Evolutionary conservation across 2,888 invertebrate genomes (phyloP), one percentile per base, ranked within the genome.

Genomic region (Ethmia dodecea): DNA sequence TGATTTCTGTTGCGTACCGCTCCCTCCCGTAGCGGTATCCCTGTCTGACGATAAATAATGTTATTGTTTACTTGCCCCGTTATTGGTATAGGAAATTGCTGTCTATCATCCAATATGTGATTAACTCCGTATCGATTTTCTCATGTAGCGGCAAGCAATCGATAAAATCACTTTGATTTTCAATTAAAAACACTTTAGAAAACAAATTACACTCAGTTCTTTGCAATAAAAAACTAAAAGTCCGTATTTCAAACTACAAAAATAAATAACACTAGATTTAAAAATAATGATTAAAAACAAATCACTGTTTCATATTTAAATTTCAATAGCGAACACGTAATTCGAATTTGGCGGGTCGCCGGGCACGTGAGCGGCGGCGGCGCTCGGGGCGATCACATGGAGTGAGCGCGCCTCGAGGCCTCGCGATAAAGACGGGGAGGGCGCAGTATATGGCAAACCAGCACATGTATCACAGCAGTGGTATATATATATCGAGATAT

Each of bases 381-480:
- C 69, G 84, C 84, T 83, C 79, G 80, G 52, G 84, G 84, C 84
- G 74, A 76, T 84, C 84, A 79, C 84, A 81, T 84, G 84, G 77
- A 79, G 80, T 73, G 47, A 41, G 61, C 60, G 64, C 60, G 47
- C 45, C 60, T 59, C 60, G 49, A 59, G 58, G 65, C 54, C 50
- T 45, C 53, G 53, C 62, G 74, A 74, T 73, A 75, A 72, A 73
- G 75, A 68, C 57, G 73, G 74, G 69, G 75, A 69, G 64, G 62
- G 56, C 40, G 39, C 44, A 76, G 75, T 55, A 60, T 52, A 66
- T 40, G 52, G 31, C 24, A 28, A 38, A 40, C 39, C 33, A 38
- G 35, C 50, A 68, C 65, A 75, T n/a, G n/a, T n/a, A n/a, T n/a
- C n/a, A n/a, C n/a, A n/a, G n/a, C n/a, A n/a, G n/a, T n/a, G n/a